phyloP scores from a whole-genome alignment of 1,140 invertebrate species.

The Aphelinus certus region DNA sequence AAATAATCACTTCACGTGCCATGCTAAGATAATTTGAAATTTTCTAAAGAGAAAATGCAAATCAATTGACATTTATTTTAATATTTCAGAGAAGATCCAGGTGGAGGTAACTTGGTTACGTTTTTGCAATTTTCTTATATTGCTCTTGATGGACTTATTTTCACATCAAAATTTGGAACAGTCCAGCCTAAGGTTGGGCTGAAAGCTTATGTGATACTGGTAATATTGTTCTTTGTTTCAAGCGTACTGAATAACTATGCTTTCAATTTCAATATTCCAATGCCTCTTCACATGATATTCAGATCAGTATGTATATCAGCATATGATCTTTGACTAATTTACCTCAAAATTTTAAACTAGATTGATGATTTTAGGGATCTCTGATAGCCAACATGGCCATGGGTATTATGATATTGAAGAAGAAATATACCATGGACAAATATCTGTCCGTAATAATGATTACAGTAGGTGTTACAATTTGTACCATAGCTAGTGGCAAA shows the following conservation, averaged over 20 bases:
- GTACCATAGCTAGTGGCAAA: constrained; percentile 88
- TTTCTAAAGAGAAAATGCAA: no score
- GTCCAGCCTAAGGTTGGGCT: constrained; percentile 75
- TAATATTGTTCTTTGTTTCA: constrained; percentile 89
- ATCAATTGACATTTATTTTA: no score
- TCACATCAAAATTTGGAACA: constrained; percentile 88
- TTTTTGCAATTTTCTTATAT: constrained; percentile 94
- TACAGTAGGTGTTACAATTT: constrained; percentile 88
- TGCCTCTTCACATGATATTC: constrained; percentile 99
- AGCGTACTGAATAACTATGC: constrained; percentile 97
- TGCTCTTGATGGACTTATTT: constrained; percentile 87
- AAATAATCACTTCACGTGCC: no score
- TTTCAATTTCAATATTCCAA: constrained; percentile 96
- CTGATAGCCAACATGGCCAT: constrained; percentile 97
- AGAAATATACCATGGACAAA: constrained; percentile 84
- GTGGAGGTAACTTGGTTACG: constrained; percentile 92
- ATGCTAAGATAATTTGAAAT: no score
- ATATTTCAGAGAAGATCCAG: constrained; percentile 83
- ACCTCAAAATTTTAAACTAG: no score
- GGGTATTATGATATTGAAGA: constrained; percentile 90
- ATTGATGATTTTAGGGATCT: constrained; percentile 77
- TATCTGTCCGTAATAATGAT: constrained; percentile 94
- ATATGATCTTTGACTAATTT: not conserved
- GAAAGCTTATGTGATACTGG: constrained; percentile 86
- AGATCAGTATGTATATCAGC: constrained; percentile 78